Percentiles rank a stretch among this genome's conserved stretches.
phyloP scores from a whole-genome alignment of 2,797 vertebrate species.

The Botia kubotai region DNA sequence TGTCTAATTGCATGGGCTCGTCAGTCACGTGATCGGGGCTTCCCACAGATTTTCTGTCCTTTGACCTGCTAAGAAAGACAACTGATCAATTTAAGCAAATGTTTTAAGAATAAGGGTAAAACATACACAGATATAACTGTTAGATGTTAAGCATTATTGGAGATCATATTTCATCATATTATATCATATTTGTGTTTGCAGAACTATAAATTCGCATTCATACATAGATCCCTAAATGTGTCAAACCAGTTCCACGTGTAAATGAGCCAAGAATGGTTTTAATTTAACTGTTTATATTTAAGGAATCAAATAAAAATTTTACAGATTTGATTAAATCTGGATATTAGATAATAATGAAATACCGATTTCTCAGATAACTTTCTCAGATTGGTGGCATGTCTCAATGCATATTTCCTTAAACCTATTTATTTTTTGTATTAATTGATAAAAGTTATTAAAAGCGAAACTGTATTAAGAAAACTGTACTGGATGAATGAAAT shows the following conservation, averaged over 20 bases:
- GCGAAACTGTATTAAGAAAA: no score
- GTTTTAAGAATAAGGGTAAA: neutral
- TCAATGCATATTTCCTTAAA: no score
- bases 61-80: slow-evolving; percentile 73
- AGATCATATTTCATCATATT: no score
- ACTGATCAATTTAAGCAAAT: neutral
- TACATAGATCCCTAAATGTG: neutral
- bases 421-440: no score
- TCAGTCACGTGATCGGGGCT: slow-evolving; percentile 83
- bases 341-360: no score
- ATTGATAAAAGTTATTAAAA: no score
- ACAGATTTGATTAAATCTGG: no score
- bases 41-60: slow-evolving; percentile 76
- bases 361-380: neutral
- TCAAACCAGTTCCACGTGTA: no score
- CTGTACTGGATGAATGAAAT: no score
- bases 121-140: neutral
- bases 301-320: neutral
- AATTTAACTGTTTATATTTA: neutral
- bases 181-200: neutral
- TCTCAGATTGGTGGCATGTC: no score
- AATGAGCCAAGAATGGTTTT: no score
- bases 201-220: neutral
- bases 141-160: neutral
- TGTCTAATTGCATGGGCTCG: slow-evolving; percentile 91